Percentiles rank a stretch among this genome's conserved stretches.
phyloP scores from a whole-genome alignment of 2,888 invertebrate genomes.

The Automeris io region DNA sequence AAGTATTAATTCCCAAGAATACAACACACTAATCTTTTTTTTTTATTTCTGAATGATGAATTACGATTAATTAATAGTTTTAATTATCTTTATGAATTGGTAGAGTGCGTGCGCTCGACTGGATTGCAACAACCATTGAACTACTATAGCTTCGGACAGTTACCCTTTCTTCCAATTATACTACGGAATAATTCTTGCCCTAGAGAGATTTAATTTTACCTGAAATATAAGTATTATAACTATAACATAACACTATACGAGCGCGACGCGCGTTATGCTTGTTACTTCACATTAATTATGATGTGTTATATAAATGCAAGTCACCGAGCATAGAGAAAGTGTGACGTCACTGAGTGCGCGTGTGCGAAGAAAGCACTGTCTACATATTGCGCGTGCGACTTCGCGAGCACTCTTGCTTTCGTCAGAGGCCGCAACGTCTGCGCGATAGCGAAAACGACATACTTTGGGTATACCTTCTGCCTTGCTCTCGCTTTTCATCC shows the following conservation, averaged over 20 bases:
- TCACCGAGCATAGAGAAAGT: conserved; percentile 64
- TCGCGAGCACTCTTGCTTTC: conserved; percentile 62
- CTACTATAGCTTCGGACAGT: too few species aligned
- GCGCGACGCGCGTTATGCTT: conserved; percentile 15
- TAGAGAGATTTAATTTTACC: too few species aligned
- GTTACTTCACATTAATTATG: conserved; percentile 49
- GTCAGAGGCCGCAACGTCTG: conserved; percentile 63
- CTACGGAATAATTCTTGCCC: too few species aligned
- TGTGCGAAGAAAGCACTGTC: conserved; percentile 72
- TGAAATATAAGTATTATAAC: too few species aligned
- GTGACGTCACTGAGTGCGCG: conserved; percentile 55
- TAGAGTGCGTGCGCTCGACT: too few species aligned
- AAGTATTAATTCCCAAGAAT: too few species aligned
- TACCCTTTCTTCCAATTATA: too few species aligned
- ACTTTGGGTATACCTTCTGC: conserved; percentile 41
- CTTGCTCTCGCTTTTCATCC: conserved; percentile 58
- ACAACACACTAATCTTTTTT: too few species aligned
- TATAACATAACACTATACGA: not conserved
- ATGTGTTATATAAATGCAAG: conserved; percentile 57
- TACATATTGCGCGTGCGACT: conserved; percentile 64
- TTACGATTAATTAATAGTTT: too few species aligned
- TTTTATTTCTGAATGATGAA: too few species aligned
- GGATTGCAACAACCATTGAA: too few species aligned
- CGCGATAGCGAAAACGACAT: conserved; percentile 72
- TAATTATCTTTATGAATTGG: too few species aligned